Evolutionary conservation across 1,140 invertebrate genomes (phyloP), one percentile per base, ranked within the genome.

Genomic region (Acromyrmex heyeri): DNA sequence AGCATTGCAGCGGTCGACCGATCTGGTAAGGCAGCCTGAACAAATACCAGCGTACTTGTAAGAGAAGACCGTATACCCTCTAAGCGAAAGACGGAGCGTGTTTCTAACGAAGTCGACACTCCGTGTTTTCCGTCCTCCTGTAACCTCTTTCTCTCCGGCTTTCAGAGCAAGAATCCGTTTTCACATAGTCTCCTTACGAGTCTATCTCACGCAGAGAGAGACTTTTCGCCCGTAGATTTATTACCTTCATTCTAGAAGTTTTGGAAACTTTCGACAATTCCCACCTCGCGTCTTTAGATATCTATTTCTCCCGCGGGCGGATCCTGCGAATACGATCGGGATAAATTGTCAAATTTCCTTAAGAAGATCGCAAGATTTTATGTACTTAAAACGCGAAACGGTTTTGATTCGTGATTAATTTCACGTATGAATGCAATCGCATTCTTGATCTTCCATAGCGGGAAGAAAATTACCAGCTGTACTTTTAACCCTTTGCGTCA

Each of bases 231-330:
- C 65, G 16, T n/a, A 21, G 50, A 81, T 81, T 81, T 70, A 81
- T 81, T 70, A 70, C 24, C 65, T 21, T 57, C 65, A 57, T 81
- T 38, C 12, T 10, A 34, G 48, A 79, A 67, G n/a, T 81, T 81
- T 81, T 44, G 6, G 21, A 70, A 70, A 61, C 16, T 70, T 57
- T 44, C 16, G 30, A 34, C 24, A 69, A 69, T 18, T 69, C 6
- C 2, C 27, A 0, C 48, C 12, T 14, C 16, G 59, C 24, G 76
- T 48, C 78, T 59, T 55, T 70, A 57, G 53, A 6, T 27, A 16
- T 6, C 16, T 24, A 57, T 57, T 70, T 57, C 65, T 57, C n/a
- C 7, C 64, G 16, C 30, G 6, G 30, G 16, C 1, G 18, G 18
- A 50, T 3, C 18, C 12, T 10, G 48, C 34, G 10, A 12, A 10